These are phyloP conservation scores for Ficedula albicollis DNA, from an alignment of 2,797 vertebrate genomes.

Conservation along the genomic window DNA sequence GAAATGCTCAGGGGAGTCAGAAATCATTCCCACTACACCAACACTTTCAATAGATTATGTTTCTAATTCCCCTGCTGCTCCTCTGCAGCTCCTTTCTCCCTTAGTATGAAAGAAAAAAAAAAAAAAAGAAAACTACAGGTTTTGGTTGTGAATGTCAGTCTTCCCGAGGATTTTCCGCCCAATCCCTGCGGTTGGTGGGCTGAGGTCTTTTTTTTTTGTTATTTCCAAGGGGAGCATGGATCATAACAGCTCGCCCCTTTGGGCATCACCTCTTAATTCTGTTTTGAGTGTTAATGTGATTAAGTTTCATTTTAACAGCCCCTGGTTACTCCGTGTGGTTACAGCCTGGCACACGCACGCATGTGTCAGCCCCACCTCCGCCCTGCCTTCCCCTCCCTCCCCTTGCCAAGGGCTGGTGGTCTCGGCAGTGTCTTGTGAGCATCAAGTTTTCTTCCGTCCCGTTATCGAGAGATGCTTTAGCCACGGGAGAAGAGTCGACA, in stretches of 20 bases:
- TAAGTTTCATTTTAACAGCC: not conserved
- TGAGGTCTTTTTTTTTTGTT: not conserved
- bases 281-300: not conserved
- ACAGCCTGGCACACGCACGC: accelerated
- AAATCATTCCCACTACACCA: not conserved
- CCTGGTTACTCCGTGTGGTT: accelerated
- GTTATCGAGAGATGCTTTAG: not conserved
- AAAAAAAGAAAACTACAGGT: not conserved
- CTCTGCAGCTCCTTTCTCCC: not conserved
- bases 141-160: not conserved
- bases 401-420: accelerated
- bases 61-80: not conserved
- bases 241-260: not conserved
- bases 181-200: accelerated
- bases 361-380: not conserved
- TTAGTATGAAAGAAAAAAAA: not conserved
- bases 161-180: accelerated
- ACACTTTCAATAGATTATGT: not conserved
- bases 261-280: not conserved
- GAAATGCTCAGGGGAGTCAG: not conserved
- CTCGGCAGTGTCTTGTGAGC: not conserved
- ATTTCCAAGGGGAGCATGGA: not conserved
- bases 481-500: accelerated
- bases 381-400: not conserved
- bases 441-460: accelerated